phyloP scores from a whole-genome alignment of 2,888 invertebrate species.

The Rutpela maculata region DNA sequence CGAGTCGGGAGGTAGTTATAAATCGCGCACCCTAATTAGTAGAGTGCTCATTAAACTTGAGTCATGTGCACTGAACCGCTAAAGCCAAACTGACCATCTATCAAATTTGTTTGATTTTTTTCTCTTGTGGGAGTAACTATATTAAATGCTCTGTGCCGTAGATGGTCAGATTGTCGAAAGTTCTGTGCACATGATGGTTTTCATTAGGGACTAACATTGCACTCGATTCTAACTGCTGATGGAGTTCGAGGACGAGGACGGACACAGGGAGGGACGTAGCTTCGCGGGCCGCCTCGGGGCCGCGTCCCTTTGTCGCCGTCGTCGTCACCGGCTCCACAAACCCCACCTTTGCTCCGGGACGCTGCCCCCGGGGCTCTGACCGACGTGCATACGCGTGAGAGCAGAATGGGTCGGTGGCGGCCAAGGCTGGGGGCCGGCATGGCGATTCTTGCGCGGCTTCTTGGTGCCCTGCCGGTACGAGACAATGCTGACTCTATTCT shows the following conservation, averaged over 20 bases:
- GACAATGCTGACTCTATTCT: constrained; percentile 69
- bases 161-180: constrained; percentile 27
- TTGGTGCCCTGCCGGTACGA: constrained; percentile 75
- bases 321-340: constrained; percentile 45
- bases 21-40: constrained; percentile 61
- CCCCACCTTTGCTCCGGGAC: constrained; percentile 54
- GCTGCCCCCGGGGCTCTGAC: constrained; percentile 54
- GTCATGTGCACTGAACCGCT: constrained; percentile 52
- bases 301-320: constrained; percentile 27
- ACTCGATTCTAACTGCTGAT: constrained; percentile 37
- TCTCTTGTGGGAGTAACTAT: neutral
- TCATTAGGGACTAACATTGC: constrained; percentile 51
- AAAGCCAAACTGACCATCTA: constrained; percentile 27
- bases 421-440: constrained; percentile 60
- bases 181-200: constrained; percentile 47
- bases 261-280: constrained; percentile 20
- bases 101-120: neutral
- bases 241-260: constrained; percentile 30
- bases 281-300: constrained; percentile 22
- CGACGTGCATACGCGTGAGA: constrained; percentile 61
- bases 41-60: constrained; percentile 56
- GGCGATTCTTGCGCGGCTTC: constrained; percentile 69
- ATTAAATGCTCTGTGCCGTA: neutral
- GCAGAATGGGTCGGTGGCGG: constrained; percentile 68
- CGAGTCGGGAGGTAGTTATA: constrained; percentile 92